These are phyloP conservation scores for Lypha dubia DNA, from an alignment of 2,888 invertebrate genomes.

Conservation along the genomic window DNA sequence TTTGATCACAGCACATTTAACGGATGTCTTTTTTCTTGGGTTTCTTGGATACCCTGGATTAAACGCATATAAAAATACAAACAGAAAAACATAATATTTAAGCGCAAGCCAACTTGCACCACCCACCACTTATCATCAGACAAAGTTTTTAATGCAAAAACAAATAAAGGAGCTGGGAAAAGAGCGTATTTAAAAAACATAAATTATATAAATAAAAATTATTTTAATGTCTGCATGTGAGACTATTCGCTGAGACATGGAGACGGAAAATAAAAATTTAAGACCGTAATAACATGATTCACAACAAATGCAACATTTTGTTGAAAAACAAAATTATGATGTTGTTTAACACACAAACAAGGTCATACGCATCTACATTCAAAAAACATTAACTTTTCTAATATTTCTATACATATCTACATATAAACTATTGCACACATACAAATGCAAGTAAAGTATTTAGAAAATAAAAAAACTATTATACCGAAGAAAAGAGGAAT, in stretches of 20 bases:
- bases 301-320: constrained; percentile 42
- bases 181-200: not conserved
- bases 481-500: not conserved
- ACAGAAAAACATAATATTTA: not conserved
- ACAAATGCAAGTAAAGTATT: not conserved
- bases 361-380: constrained; percentile 14
- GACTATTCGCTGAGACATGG: constrained; percentile 22
- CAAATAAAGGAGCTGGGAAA: not conserved
- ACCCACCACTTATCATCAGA: constrained; percentile 56
- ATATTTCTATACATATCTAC: not conserved
- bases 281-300: constrained; percentile 21
- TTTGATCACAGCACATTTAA: too few relatives aligned
- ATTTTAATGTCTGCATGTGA: constrained; percentile 55
- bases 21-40: too few relatives aligned
- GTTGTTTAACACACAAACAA: constrained; percentile 61
- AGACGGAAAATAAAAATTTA: constrained; percentile 28
- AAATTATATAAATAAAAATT: constrained; percentile 29
- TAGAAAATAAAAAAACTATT: not conserved
- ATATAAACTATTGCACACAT: not conserved
- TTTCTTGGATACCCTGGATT: not conserved
- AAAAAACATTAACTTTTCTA: too few relatives aligned
- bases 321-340: constrained; percentile 56
- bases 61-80: not conserved
- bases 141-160: constrained; percentile 40
- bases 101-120: constrained; percentile 43